Evolutionary conservation across 2,113 vertebrate species (phyloP).

Genomic region (Hiodon tergisus): DNA sequence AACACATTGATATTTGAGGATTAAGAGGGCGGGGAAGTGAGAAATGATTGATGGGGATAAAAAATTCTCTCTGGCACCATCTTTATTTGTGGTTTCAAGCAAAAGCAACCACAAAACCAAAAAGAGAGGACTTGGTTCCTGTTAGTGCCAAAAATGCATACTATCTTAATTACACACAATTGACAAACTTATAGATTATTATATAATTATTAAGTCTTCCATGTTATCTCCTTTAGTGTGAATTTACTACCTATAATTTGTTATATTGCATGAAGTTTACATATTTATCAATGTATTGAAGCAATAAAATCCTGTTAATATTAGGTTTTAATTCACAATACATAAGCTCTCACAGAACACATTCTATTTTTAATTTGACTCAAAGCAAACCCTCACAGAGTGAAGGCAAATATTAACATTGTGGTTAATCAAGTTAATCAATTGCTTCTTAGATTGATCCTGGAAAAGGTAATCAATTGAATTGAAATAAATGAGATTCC

Average conservation of each 20-base stretch:
- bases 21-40: background rate
- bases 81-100: background rate
- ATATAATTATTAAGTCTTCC: background rate
- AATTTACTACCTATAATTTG: too few relatives aligned
- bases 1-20: too few relatives aligned
- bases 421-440: background rate
- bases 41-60: background rate
- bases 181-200: background rate
- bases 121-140: background rate
- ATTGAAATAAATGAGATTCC: background rate
- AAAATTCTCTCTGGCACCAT: background rate
- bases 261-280: background rate
- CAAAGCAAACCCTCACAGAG: too few relatives aligned
- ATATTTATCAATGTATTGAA: background rate
- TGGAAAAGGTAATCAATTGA: background rate
- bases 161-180: background rate
- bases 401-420: background rate
- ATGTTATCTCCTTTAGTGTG: background rate
- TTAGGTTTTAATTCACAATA: too few relatives aligned
- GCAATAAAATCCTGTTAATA: too few relatives aligned
- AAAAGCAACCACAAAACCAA: slow-evolving; percentile 2
- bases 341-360: too few relatives aligned
- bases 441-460: background rate
- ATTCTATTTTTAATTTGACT: too few relatives aligned
- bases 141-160: background rate